Percentiles rank a stretch among this genome's conserved stretches.
These are phyloP conservation scores for Archivesica marissinica DNA, from an alignment of 1,140 invertebrate species.

Conservation along the genomic window DNA sequence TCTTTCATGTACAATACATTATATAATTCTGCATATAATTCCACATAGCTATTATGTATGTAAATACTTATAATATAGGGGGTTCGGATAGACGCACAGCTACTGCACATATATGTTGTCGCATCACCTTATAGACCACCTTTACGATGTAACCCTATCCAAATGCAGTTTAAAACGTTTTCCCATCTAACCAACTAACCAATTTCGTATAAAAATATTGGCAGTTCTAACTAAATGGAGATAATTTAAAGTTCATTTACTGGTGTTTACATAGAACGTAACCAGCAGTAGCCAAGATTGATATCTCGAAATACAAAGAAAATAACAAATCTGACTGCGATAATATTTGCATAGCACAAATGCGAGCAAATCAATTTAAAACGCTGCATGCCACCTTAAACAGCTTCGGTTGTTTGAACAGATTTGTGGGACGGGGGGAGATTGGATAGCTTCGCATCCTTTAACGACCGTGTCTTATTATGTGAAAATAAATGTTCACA, in stretches of 20 bases:
- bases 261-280: neutral
- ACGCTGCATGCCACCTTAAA: conserved; percentile 4
- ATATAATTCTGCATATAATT: too few relatives aligned
- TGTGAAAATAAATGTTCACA: neutral
- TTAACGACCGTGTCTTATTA: neutral
- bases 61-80: too few relatives aligned
- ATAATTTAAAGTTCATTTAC: conserved; percentile 25
- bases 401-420: conserved; percentile 10
- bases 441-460: neutral
- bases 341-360: conserved; percentile 17
- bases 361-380: conserved; percentile 6
- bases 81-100: too few relatives aligned
- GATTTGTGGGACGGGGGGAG: neutral
- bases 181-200: neutral
- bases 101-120: too few relatives aligned
- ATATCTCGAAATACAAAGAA: conserved; percentile 30
- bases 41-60: too few relatives aligned
- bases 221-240: conserved; percentile 29
- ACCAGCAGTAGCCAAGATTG: neutral
- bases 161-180: neutral
- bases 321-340: neutral
- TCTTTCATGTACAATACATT: too few relatives aligned
- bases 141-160: neutral
- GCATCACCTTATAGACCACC: too few relatives aligned
- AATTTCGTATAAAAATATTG: conserved; percentile 29